Evolutionary conservation across 2,888 invertebrate species (phyloP).

Genomic region (Microplitis deprimator): DNA sequence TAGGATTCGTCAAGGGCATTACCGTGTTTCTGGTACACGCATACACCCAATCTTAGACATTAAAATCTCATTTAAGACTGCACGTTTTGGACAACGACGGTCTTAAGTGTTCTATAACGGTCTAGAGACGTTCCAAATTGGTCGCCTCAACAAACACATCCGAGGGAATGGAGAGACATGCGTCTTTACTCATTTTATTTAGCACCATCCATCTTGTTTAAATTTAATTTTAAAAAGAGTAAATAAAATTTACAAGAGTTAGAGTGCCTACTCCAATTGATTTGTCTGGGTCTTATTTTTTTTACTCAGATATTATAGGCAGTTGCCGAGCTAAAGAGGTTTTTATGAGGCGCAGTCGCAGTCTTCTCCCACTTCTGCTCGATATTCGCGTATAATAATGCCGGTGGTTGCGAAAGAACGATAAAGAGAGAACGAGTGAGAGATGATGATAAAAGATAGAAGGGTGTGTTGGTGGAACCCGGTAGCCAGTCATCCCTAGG

Average conservation of each 20-base stretch:
- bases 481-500: slow-evolving; percentile 34
- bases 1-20: slow-evolving; percentile 1
- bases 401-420: slow-evolving; percentile 34
- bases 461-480: slow-evolving; percentile 32
- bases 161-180: not conserved
- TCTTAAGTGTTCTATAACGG: slow-evolving; percentile 68
- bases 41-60: not conserved
- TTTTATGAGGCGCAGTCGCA: slow-evolving; percentile 45
- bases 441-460: slow-evolving; percentile 3
- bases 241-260: not conserved
- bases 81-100: slow-evolving; percentile 68
- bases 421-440: slow-evolving; percentile 1
- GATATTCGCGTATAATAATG: slow-evolving; percentile 40
- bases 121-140: slow-evolving; percentile 66
- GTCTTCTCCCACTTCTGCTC: slow-evolving; percentile 41
- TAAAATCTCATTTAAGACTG: slow-evolving; percentile 47
- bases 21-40: not conserved
- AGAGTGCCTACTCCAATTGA: not conserved
- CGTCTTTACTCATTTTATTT: not conserved
- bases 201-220: not conserved
- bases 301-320: slow-evolving; percentile 25
- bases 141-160: slow-evolving; percentile 34
- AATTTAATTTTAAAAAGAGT: not conserved
- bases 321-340: slow-evolving; percentile 21
- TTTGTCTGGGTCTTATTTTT: not conserved